These are phyloP conservation scores for Onychomys leucogaster DNA, from an alignment of 2,797 vertebrate species.

Conservation along the genomic window DNA sequence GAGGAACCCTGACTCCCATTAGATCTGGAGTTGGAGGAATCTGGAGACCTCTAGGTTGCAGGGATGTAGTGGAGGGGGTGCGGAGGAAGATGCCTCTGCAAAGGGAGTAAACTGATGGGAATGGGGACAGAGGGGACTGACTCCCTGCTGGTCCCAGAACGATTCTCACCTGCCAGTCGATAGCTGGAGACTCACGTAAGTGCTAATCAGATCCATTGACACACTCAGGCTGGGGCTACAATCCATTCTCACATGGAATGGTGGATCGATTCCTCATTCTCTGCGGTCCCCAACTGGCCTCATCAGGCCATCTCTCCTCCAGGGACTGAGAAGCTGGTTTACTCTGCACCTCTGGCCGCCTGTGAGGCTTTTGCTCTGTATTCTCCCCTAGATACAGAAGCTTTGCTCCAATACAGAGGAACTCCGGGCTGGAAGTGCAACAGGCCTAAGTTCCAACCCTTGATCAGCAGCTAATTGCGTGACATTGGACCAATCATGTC, in stretches of 20 bases:
- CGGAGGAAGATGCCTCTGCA: conserved; percentile 22
- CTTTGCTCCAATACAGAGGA: not conserved
- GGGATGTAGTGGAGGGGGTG: not conserved
- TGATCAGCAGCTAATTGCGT: not conserved
- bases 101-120: conserved; percentile 26
- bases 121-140: conserved; percentile 43
- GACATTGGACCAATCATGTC: not conserved
- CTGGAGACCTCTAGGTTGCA: conserved; percentile 27
- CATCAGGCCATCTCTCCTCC: conserved; percentile 64
- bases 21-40: not conserved
- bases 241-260: conserved; percentile 88
- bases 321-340: conserved; percentile 64
- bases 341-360: conserved; percentile 23
- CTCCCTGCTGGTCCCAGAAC: conserved; percentile 78
- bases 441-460: not conserved
- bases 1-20: not conserved
- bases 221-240: conserved; percentile 75
- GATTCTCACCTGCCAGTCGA: conserved; percentile 84
- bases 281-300: conserved; percentile 53
- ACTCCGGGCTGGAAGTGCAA: not conserved
- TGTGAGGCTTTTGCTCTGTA: not conserved
- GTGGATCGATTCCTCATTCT: conserved; percentile 82
- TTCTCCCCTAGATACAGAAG: not conserved
- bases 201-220: conserved; percentile 85
- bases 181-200: conserved; percentile 74